These are phyloP conservation scores for Ischnus inquisitorius DNA, from an alignment of 2,888 invertebrate species.

Conservation along the genomic window DNA sequence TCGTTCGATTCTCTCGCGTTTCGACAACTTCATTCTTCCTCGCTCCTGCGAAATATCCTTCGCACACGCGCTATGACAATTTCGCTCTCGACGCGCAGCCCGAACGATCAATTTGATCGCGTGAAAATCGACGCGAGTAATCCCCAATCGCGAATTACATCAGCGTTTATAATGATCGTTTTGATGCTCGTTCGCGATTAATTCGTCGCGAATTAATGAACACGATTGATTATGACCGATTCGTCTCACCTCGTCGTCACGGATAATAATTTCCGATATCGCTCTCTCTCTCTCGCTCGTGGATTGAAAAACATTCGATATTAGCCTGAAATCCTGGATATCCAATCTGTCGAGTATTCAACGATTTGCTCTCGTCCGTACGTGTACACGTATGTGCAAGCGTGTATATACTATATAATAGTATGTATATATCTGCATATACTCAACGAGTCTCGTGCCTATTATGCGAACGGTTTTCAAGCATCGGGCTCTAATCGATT, in stretches of 20 bases:
- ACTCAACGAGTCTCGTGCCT: background rate
- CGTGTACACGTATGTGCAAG: background rate
- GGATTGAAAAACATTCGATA: background rate
- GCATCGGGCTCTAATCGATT: conserved; percentile 54
- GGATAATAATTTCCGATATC: background rate
- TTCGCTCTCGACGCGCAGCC: too few relatives aligned
- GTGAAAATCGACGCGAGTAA: too few relatives aligned
- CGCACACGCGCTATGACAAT: too few relatives aligned
- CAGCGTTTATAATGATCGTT: too few relatives aligned
- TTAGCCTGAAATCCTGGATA: background rate
- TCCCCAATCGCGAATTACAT: too few relatives aligned
- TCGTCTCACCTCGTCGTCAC: background rate
- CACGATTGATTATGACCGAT: background rate
- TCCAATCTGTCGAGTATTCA: background rate
- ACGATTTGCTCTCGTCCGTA: too few relatives aligned
- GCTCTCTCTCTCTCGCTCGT: background rate
- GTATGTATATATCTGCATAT: background rate
- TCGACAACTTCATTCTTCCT: background rate
- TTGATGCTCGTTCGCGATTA: background rate
- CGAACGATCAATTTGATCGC: too few relatives aligned
- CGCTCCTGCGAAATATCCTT: too few relatives aligned
- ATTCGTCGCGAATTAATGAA: background rate
- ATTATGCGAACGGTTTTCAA: conserved; percentile 24
- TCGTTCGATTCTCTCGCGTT: background rate
- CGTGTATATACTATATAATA: too few relatives aligned